Evolutionary conservation across 2,797 vertebrate genomes (phyloP).

Genomic region (Catamblyrhynchus diadema): DNA sequence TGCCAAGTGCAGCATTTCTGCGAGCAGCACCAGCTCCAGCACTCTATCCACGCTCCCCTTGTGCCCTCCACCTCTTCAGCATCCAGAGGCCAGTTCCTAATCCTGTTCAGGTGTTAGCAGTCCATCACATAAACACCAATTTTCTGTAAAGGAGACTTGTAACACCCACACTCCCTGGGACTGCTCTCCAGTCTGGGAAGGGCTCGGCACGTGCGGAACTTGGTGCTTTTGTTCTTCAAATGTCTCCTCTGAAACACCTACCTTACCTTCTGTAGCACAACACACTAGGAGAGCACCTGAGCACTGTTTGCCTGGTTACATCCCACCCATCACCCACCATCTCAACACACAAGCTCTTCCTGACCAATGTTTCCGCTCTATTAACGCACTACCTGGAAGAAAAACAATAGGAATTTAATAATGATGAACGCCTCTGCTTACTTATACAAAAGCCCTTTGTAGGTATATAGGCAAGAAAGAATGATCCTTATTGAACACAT

Average conservation of each 20-base stretch:
- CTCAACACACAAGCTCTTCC: background rate
- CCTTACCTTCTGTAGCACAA: background rate
- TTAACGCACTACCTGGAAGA: background rate
- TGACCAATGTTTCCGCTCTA: background rate
- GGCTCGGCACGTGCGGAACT: background rate
- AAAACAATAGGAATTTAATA: background rate
- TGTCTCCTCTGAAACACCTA: background rate
- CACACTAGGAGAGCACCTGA: background rate
- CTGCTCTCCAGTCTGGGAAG: background rate
- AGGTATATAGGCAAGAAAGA: background rate
- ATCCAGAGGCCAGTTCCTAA: background rate
- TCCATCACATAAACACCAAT: accelerated
- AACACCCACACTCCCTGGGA: background rate
- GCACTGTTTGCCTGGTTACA: background rate
- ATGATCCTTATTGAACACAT: background rate
- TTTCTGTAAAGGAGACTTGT: background rate
- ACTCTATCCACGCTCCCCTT: background rate
- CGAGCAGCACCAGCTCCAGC: background rate
- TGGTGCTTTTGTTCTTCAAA: background rate
- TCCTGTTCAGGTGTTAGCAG: background rate
- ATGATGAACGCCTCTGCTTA: background rate
- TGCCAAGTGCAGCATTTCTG: background rate
- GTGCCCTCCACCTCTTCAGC: background rate
- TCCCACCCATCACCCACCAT: background rate
- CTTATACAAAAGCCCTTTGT: background rate